Evolutionary conservation across 2,888 invertebrate species (phyloP), one percentile per base, ranked within the genome.

Genomic region (Eupithecia exiguata): DNA sequence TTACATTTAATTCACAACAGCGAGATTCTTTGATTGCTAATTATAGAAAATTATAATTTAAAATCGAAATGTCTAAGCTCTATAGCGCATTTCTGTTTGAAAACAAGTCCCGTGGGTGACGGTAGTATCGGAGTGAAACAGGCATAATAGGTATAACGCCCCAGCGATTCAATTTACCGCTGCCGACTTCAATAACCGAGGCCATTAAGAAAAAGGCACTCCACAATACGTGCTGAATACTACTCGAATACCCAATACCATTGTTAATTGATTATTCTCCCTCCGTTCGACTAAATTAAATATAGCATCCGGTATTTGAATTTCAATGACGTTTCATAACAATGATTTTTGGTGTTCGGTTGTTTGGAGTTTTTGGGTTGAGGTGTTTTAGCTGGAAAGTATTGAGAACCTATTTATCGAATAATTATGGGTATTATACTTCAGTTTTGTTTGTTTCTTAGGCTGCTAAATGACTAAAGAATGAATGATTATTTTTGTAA

Each of bases 181-280:
- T 76, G 71, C 72, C 68, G 69, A 75, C 75, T 78, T 77, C 79
- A 77, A 78, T 78, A 78, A 76, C 73, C 76, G 68, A 78, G 71
- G 75, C 80, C 76, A 81, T 80, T 81, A 80, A 78, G 77, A 80
- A 81, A 76, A 81, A 80, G 81, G 79, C 81, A 74, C 78, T 79
- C 75, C 71, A 75, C 71, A 74, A 71, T 75, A 79, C 80, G 80
- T 78, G 78, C 75, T 58, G 75, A 79, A 75, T 75, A 75, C 62
- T 72, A 75, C 70, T 75, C 72, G 58, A 75, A 78, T 77, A 77
- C 77, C 72, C 76, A 78, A 80, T 79, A 75, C 76, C 75, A 78
- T 78, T 78, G 77, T 78, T 78, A 79, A 79, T 81, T 78, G 79
- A 78, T 79, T 76, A 78, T 78, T 78, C 79, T 76, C 74, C 75